Percentiles rank a stretch among this genome's conserved stretches.
Evolutionary conservation across 2,113 vertebrate species (phyloP).

Genomic region (Zapus hudsonius): DNA sequence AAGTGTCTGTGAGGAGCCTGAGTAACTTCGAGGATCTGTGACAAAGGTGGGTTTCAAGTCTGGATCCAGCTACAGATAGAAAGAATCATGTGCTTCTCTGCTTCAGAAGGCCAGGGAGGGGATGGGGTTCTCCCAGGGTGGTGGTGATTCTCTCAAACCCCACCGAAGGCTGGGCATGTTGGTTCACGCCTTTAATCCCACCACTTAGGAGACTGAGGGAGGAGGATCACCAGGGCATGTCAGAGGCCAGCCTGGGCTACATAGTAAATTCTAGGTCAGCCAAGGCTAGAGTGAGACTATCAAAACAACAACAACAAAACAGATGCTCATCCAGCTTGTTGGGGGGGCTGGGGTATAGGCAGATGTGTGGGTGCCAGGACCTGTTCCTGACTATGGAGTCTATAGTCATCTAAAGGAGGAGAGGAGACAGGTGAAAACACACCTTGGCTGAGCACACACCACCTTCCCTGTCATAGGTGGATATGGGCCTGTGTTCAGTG

Average conservation of each 20-base stretch:
- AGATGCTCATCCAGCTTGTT: neutral
- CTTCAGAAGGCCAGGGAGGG: neutral
- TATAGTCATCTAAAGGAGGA: neutral
- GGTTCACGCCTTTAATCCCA: no score
- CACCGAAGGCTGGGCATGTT: no score
- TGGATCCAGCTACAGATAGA: neutral
- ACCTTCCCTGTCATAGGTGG: neutral
- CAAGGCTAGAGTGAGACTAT: no score
- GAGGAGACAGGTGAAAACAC: neutral
- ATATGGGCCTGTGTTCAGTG: neutral
- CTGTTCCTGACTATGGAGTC: neutral
- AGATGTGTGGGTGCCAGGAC: neutral
- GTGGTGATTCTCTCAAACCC: neutral
- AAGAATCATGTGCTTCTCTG: neutral
- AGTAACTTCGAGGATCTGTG: neutral
- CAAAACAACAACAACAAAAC: no score
- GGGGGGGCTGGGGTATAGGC: neutral
- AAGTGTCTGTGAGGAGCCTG: neutral
- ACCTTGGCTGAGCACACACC: neutral
- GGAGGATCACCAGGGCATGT: no score
- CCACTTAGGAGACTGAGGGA: no score
- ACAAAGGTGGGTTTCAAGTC: neutral
- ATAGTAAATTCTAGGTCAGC: no score
- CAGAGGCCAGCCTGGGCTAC: no score
- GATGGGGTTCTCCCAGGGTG: neutral